Base-by-base conservation (phyloP, 30 jellyfish, hydroid and myxozoan genomes). In the Aurelia aurita complex sp. Pacific region DNA sequence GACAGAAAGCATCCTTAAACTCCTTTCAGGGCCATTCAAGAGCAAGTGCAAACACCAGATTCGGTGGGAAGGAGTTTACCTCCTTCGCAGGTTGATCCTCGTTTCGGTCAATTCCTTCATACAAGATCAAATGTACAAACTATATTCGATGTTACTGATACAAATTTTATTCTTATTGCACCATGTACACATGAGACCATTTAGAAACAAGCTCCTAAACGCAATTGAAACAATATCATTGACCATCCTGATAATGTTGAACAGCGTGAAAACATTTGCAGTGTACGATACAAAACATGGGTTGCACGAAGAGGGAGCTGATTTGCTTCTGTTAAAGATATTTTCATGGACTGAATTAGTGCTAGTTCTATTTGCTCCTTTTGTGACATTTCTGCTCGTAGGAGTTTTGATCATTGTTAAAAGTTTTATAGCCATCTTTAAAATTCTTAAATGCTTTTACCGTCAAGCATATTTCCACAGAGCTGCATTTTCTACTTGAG, bases 41-140 rank as follows among this genome's bases (percentile, higher is more conserved):
- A 71, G 66, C 52, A 8, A 34, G 33, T 53, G 19, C 13, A 51
- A 14, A 13, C 18, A 70, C 3, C 90, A 62, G 19, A 60, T 65
- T 8, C 53, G 71, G 4, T 71, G 94, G 88, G 94, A 85, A 73
- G 80, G 74, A 12, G 88, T 71, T 13, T 69, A 51, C 82, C 33
- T 85, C n/a, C 32, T 74, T 40, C 94, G 94, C 33, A 72, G 88
- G 19, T 55, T 85, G 63, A n/a, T 62, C 23, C 74, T 85, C 38
- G 75, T 73, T 62, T 38, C 42, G 9, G 42, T 73, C 29, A 14
- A 36, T 33, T 3, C 64, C 16, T 74, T 73, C 33, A 60, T 75
- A 8, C 77, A 71, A 40, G 67, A 73, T 29, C 83, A 62, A 18
- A 46, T 74, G 57, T 50, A 17, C 18, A 62, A 64, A 40, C 23